Conservation (phyloP, 2,113 vertebrate species). For the Campylomormyrus numenius region DNA sequence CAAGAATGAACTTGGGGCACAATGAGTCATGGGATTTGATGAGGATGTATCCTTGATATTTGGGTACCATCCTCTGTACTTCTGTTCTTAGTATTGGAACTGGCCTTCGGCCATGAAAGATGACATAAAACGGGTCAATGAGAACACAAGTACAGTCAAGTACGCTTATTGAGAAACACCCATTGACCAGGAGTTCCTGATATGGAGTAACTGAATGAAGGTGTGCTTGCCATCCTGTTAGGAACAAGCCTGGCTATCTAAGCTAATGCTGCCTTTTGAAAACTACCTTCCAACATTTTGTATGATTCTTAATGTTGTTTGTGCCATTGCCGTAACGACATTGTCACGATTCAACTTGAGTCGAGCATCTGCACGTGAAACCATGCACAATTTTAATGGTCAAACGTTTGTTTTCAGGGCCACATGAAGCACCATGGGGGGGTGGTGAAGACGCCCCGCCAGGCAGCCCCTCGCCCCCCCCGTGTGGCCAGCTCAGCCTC, state of each 20-base stretch:
- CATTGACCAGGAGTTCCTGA: background rate
- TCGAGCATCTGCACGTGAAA: background rate
- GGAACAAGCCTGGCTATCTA: background rate
- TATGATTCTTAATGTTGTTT: background rate
- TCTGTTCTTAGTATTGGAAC: background rate
- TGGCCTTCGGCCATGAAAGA: background rate
- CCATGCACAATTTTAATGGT: background rate
- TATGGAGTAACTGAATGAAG: background rate
- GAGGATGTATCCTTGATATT: background rate
- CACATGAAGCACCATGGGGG: conserved; percentile 67
- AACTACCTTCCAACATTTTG: background rate
- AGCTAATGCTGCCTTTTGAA: background rate
- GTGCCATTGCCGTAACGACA: background rate
- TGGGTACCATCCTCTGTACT: background rate
- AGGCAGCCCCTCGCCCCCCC: conserved; percentile 43
- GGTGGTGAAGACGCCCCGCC: conserved; percentile 48
- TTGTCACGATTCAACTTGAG: background rate
- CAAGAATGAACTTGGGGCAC: background rate
- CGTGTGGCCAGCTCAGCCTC: conserved; percentile 49
- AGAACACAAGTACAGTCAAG: background rate
- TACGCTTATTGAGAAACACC: background rate
- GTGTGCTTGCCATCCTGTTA: background rate
- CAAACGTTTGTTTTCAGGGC: conserved; percentile 44
- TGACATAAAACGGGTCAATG: background rate
- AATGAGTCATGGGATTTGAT: background rate